phyloP scores from a whole-genome alignment of 2,888 invertebrate species.

The Psylliodes chrysocephalus region DNA sequence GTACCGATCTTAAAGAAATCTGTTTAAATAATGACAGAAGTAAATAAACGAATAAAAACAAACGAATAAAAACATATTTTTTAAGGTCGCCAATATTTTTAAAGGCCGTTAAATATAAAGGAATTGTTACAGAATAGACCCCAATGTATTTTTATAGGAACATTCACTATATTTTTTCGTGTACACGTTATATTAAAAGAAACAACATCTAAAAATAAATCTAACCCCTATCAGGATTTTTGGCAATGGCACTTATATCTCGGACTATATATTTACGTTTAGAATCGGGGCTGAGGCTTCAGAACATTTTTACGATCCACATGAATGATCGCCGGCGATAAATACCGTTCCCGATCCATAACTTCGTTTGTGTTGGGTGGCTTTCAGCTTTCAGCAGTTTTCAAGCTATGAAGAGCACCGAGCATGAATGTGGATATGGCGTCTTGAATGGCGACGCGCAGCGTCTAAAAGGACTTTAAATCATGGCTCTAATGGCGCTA shows the following conservation, averaged over 20 bases:
- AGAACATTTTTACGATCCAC: constrained; percentile 37
- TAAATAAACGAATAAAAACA: too few relatives aligned
- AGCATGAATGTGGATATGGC: constrained; percentile 48
- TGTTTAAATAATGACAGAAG: too few relatives aligned
- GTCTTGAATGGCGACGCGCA: constrained; percentile 54
- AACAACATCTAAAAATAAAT: constrained; percentile 2
- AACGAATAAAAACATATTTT: too few relatives aligned
- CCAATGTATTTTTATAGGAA: too few relatives aligned
- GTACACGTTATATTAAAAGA: not conserved
- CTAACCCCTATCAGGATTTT: constrained; percentile 8
- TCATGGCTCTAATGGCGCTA: constrained; percentile 66
- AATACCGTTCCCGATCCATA: constrained; percentile 40
- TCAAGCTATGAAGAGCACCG: constrained; percentile 34
- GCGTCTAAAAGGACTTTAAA: constrained; percentile 64
- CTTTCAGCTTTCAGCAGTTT: constrained; percentile 42
- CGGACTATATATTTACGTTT: constrained; percentile 25
- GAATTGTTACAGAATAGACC: too few relatives aligned
- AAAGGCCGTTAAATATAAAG: too few relatives aligned
- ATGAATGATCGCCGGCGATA: constrained; percentile 43
- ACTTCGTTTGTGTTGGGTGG: constrained; percentile 43
- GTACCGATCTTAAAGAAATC: too few relatives aligned
- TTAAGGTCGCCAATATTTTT: too few relatives aligned
- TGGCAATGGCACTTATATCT: constrained; percentile 9
- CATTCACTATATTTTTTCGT: too few relatives aligned
- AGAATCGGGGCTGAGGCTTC: constrained; percentile 21